These are phyloP conservation scores for Caenorhabditis plicata DNA, from an alignment of 2,888 invertebrate species.

Conservation along the genomic window DNA sequence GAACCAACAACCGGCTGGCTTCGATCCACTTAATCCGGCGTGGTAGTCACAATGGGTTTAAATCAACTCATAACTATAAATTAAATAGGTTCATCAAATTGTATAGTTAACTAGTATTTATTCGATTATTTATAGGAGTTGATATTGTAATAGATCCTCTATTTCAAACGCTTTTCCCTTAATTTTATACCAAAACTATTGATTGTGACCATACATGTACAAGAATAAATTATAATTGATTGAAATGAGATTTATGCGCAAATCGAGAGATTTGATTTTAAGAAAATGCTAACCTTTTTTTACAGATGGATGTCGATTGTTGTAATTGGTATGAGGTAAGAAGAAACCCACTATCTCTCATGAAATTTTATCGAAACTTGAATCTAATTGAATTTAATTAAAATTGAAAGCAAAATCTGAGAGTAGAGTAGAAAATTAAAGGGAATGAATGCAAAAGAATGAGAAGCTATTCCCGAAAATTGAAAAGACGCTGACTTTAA, in stretches of 20 bases:
- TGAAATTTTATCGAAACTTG: too few species aligned
- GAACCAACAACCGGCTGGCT: conserved; percentile 39
- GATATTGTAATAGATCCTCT: neutral
- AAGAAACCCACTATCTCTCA: too few species aligned
- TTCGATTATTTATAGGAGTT: neutral
- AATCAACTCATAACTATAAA: too few species aligned
- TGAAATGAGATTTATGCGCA: conserved; percentile 1
- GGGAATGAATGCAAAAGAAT: too few species aligned
- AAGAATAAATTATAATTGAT: neutral
- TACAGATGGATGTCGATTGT: conserved; percentile 14
- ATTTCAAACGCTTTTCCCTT: neutral
- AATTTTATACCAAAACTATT: too few species aligned
- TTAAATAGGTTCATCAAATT: neutral
- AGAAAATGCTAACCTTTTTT: neutral
- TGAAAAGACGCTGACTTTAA: too few species aligned
- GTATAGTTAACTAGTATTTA: neutral
- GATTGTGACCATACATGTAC: neutral
- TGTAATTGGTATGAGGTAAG: conserved; percentile 32
- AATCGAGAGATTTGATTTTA: neutral
- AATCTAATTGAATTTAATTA: too few species aligned
- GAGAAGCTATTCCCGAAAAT: too few species aligned
- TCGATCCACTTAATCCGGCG: conserved; percentile 60
- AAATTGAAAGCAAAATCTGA: too few species aligned
- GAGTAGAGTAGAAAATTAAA: too few species aligned
- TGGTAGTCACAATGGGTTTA: conserved; percentile 55